Base-by-base conservation (phyloP, 2,113 vertebrate species). In the Hymenochirus boettgeri region DNA sequence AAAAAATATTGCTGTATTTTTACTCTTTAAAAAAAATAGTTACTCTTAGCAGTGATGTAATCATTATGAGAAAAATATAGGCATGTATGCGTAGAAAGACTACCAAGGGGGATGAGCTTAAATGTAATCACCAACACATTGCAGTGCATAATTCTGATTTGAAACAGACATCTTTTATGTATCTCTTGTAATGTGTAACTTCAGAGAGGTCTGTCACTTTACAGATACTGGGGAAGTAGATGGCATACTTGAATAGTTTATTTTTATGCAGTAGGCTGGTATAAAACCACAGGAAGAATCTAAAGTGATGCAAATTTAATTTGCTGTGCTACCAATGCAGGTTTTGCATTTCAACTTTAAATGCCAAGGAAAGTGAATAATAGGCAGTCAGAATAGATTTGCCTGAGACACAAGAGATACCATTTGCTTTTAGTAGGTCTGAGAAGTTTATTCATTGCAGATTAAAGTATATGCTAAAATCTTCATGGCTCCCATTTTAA, bases 271-370 rank as follows among this genome's bases (percentile, higher is more conserved):
- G 63, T 24, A 65, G 54, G 63, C 57, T 57, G 63, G 63, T 35
- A 65, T 33, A 50, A 65, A 65, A 57, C 39, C 53, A 33, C 26
- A 47, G 45, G 63, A 50, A 65, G 26, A n/a, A 55, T 57, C 63
- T 65, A n/a, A 57, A 57, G 63, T 57, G 42, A 65, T 65, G 63
- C 53, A 65, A 65, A 65, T 65, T 48, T 65, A 65, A 65, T 65
- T 65, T 65, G 63, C 45, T 31, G 42, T 31, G 63, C 47, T 57
- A 48, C 54, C 42, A 35, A 37, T 65, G 63, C 54, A 65, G 63
- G 54, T 65, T 57, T 65, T 37, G 27, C 54, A 57, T 65, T 25
- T 50, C 54, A 19, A 35, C 63, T 65, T 65, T 65, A 65, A 57
- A 50, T 48, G 63, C 54, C 35, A 23, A 29, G 23, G 26, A 65